These are phyloP conservation scores for Odontomachus brunneus DNA, from an alignment of 1,140 invertebrate species.

Conservation along the genomic window DNA sequence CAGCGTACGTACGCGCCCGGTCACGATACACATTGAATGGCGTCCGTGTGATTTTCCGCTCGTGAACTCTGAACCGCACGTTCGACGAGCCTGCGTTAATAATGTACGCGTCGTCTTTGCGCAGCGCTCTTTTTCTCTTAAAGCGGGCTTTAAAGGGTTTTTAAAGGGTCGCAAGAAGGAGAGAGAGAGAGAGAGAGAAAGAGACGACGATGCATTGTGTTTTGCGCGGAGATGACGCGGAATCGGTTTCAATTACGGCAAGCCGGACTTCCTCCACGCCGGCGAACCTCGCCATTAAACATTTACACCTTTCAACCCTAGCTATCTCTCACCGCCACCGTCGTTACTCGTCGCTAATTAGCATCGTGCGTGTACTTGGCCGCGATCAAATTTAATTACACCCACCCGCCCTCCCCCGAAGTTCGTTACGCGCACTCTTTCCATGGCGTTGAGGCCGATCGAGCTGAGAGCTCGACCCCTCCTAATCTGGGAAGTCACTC, in stretches of 20 bases:
- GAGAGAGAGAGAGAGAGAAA: too few relatives aligned
- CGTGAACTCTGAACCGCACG: constrained; percentile 38
- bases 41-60: constrained; percentile 27
- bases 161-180: constrained; percentile 6
- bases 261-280: neutral
- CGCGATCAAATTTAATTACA: constrained; percentile 59
- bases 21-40: constrained; percentile 7
- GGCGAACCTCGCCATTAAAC: constrained; percentile 23
- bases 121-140: constrained; percentile 1
- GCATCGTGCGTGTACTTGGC: constrained; percentile 35
- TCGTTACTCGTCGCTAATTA: constrained; percentile 36
- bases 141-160: neutral
- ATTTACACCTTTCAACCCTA: constrained; percentile 17
- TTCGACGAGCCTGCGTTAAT: constrained; percentile 21
- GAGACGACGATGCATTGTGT: neutral
- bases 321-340: neutral
- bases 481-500: constrained; percentile 76
- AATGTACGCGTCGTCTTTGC: neutral
- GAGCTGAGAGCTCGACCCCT: constrained; percentile 60
- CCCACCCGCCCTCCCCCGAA: neutral
- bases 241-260: constrained; percentile 35
- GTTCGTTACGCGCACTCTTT: constrained; percentile 44
- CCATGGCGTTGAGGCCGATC: constrained; percentile 31
- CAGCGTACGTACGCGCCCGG: neutral
- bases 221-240: neutral